Evolutionary conservation across 2,113 vertebrate genomes (phyloP).

Genomic region (Lepus americanus): DNA sequence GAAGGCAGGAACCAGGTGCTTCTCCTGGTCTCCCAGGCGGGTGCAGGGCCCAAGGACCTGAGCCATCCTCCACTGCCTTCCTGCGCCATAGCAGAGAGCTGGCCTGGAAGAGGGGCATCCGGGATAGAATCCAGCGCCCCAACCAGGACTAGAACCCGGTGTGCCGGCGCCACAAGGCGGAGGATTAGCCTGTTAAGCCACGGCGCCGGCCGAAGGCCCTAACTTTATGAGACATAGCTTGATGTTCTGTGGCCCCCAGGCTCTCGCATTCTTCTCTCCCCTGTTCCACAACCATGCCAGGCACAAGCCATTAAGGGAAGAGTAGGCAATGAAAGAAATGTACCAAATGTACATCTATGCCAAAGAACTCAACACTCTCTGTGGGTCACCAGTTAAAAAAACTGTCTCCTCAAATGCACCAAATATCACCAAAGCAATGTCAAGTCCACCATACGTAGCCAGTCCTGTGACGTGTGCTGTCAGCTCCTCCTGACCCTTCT

Average conservation of each 20-base stretch:
- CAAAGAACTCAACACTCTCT: not conserved
- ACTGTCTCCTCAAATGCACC: not conserved
- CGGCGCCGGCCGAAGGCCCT: not conserved
- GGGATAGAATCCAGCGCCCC: too few species aligned
- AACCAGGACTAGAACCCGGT: too few species aligned
- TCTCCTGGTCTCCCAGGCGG: too few species aligned
- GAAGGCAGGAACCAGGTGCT: too few species aligned
- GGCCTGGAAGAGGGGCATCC: too few species aligned
- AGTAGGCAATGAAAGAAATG: not conserved
- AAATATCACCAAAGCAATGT: constrained; percentile 11
- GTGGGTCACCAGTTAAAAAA: constrained; percentile 5
- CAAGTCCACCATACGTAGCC: not conserved
- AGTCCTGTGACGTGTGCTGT: not conserved
- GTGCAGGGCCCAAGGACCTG: too few species aligned
- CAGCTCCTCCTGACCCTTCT: not conserved
- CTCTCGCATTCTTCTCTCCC: not conserved
- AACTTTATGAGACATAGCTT: not conserved
- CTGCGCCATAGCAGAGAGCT: too few species aligned
- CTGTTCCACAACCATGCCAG: not conserved
- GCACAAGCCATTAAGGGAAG: not conserved
- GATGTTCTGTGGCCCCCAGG: not conserved
- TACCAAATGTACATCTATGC: not conserved
- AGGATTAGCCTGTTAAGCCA: too few species aligned
- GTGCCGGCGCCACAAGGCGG: too few species aligned
- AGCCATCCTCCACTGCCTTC: too few species aligned